Evolutionary conservation across 2,888 invertebrate genomes (phyloP), one percentile per base, ranked within the genome.

Genomic region (Dicyrtomina minuta): DNA sequence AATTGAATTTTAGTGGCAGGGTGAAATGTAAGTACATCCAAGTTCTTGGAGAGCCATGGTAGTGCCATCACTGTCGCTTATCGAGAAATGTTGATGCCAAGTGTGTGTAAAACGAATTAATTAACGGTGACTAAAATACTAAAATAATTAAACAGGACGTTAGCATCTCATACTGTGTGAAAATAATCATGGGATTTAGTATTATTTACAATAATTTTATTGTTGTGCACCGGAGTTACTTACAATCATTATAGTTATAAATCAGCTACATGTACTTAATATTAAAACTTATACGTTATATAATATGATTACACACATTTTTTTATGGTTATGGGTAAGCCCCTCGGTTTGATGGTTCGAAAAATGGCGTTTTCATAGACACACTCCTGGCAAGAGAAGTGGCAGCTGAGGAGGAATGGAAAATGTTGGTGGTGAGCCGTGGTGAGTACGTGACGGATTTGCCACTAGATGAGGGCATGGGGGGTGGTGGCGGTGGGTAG

Each of bases 391-490:
- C 76, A 12, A 78, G 72, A 20, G 75, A 75, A 51, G 78, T 77
- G 27, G 77, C 77, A 24, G 76, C 74, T 33, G 77, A 76, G 1
- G 78, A 76, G 22, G 77, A 76, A 64, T 76, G 74, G 72, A 76
- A 77, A 73, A 77, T 77, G 64, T 76, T 78, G 49, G 78, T 78
- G 27, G 78, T 76, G 46, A 78, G 74, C 24, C 78, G 72, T 17
- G 78, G 77, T 22, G 77, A 77, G 70, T 78, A 78, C 10, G 78
- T 78, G 62, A 78, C 78, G 1, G 77, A 78, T 67, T 78, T 78
- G 27, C 73, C 70, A 22, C 55, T 68, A 43, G 70, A 58, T 10
- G 70, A 51, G 10, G 71, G 61, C 56, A 71, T 71, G 22, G 73
- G 73, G 17, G 75, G 70, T 26, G 75, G 70, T 27, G 72, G 74